Evolutionary conservation across 2,888 invertebrate genomes (phyloP).

Genomic region (Glyphotaelius pellucidus): DNA sequence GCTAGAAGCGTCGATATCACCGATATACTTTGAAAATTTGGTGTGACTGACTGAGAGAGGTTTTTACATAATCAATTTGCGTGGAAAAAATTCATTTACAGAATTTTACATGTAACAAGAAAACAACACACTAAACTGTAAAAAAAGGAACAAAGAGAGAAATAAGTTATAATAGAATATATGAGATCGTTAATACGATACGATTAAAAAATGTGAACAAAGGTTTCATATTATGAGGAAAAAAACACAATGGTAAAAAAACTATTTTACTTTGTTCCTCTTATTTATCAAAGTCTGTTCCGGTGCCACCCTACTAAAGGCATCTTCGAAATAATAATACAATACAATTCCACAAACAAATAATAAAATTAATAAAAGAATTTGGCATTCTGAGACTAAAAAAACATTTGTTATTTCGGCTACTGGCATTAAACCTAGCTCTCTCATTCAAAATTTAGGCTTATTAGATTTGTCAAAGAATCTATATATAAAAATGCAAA

Average conservation of each 20-base stretch:
- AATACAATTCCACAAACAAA: not conserved
- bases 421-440: no score
- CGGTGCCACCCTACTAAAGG: not conserved
- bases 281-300: not conserved
- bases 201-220: not conserved
- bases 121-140: not conserved
- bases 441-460: no score
- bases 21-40: not conserved
- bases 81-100: not conserved
- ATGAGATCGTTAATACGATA: no score
- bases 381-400: no score
- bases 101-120: not conserved
- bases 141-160: not conserved
- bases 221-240: not conserved
- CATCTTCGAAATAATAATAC: not conserved
- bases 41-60: slow-evolving; percentile 2
- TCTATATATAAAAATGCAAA: no score
- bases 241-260: not conserved
- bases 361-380: not conserved
- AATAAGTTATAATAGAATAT: not conserved
- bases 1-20: not conserved
- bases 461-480: no score
- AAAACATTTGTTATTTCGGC: no score
- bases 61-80: not conserved
- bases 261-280: not conserved